phyloP scores from a whole-genome alignment of 2,797 vertebrate species.

The Sardinella longiceps region DNA sequence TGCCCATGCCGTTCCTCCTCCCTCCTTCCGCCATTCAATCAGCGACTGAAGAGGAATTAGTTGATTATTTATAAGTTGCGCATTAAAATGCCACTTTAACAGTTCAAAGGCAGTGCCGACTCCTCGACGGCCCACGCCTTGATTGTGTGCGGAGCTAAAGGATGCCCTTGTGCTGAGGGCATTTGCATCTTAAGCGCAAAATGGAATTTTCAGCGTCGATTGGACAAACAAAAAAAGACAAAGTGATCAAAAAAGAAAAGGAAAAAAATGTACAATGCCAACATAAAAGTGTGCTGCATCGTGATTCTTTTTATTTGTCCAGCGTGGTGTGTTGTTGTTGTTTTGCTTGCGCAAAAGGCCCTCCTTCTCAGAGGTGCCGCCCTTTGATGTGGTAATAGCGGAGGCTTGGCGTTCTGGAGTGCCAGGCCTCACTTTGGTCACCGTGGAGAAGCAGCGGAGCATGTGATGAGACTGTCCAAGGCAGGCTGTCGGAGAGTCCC shows the following conservation, averaged over 20 bases:
- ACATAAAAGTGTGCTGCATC: slow-evolving; percentile 89
- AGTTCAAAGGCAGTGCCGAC: slow-evolving; percentile 84
- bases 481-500: not conserved
- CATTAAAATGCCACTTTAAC: slow-evolving; percentile 81
- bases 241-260: slow-evolving; percentile 68
- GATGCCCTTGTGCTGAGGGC: slow-evolving; percentile 78
- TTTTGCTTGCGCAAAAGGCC: slow-evolving; percentile 41
- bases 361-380: slow-evolving; percentile 65
- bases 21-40: slow-evolving; percentile 60
- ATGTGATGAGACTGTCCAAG: slow-evolving; percentile 50
- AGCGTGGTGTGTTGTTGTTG: slow-evolving; percentile 25
- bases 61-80: slow-evolving; percentile 86
- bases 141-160: slow-evolving; percentile 80
- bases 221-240: slow-evolving; percentile 71
- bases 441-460: slow-evolving; percentile 60
- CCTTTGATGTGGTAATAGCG: slow-evolving; percentile 95
- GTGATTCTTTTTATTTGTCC: slow-evolving; percentile 71
- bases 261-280: slow-evolving; percentile 33
- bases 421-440: slow-evolving; percentile 74
- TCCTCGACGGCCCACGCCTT: slow-evolving; percentile 73
- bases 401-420: slow-evolving; percentile 79
- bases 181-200: slow-evolving; percentile 89
- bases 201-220: slow-evolving; percentile 87
- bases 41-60: slow-evolving; percentile 72
- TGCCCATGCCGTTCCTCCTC: slow-evolving; percentile 33